phyloP scores from a whole-genome alignment of 2,113 vertebrate species.

The Neolamprologus toae region DNA sequence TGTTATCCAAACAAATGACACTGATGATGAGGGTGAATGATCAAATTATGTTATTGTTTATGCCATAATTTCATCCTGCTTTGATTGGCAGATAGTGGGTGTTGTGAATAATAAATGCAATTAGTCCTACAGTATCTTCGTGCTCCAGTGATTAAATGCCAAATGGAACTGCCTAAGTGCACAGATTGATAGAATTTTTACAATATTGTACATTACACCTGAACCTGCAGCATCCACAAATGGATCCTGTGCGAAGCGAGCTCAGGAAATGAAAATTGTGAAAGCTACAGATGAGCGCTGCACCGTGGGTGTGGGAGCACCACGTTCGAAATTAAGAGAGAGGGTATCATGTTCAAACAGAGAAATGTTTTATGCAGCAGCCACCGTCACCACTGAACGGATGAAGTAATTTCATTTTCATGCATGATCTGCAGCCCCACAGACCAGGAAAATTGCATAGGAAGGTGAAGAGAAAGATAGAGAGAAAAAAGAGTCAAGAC shows the following conservation, averaged over 20 bases:
- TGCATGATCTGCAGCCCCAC: constrained; percentile 66
- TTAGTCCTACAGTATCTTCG: constrained; percentile 1
- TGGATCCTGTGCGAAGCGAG: constrained; percentile 9
- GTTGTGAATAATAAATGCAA: constrained; percentile 12
- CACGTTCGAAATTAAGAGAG: constrained; percentile 60
- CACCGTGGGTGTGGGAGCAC: constrained; percentile 42
- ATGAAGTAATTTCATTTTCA: constrained; percentile 75
- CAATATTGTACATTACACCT: not conserved
- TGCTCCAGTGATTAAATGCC: not conserved
- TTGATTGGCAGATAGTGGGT: constrained; percentile 35
- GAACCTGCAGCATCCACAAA: not conserved
- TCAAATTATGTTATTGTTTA: constrained; percentile 15
- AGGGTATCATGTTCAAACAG: constrained; percentile 66
- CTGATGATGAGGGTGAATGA: constrained; percentile 6
- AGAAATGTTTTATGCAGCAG: constrained; percentile 73
- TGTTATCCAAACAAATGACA: constrained; percentile 3
- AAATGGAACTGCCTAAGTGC: not conserved
- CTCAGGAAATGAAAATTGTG: constrained; percentile 26
- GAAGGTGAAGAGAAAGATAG: constrained; percentile 36
- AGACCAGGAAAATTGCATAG: constrained; percentile 61
- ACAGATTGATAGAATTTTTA: not conserved
- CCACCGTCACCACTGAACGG: constrained; percentile 52
- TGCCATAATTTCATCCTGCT: not conserved
- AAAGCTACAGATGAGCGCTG: constrained; percentile 13
- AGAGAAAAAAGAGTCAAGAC: constrained; percentile 9